A percentile compares a stretch with the other conserved stretches of the same genome.
phyloP scores from a whole-genome alignment of 2,797 vertebrate species.

The Aphelocoma californica region DNA sequence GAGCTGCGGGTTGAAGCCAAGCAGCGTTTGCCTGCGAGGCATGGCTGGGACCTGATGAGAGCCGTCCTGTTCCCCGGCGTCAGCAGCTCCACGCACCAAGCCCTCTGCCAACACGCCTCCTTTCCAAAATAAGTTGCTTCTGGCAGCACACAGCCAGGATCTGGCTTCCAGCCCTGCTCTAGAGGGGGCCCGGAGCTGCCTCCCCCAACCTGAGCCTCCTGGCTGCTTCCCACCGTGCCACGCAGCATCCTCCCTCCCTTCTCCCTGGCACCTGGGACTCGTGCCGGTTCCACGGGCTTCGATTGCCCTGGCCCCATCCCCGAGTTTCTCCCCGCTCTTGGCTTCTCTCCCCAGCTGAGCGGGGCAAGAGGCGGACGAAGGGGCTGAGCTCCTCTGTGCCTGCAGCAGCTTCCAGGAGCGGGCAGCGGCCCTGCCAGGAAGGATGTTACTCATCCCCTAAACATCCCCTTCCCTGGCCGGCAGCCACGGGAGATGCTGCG shows the following conservation, averaged over 20 bases:
- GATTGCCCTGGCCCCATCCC: not conserved
- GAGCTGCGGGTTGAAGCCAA: not conserved
- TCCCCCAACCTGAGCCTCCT: constrained; percentile 44
- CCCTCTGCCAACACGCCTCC: not conserved
- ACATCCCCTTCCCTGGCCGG: constrained; percentile 4
- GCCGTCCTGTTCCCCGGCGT: not conserved
- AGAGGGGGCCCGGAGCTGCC: not conserved
- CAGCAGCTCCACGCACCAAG: constrained; percentile 14
- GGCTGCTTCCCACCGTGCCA: constrained; percentile 15
- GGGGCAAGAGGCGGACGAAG: not conserved
- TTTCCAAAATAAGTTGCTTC: constrained; percentile 43
- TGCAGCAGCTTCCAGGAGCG: constrained; percentile 4
- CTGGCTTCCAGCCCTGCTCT: constrained; percentile 2
- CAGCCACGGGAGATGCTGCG: not conserved
- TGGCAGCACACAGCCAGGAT: not conserved
- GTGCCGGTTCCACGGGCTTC: not conserved
- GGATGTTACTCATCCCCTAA: constrained; percentile 57
- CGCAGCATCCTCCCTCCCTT: not conserved
- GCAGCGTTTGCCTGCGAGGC: not conserved
- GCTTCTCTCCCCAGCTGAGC: not conserved
- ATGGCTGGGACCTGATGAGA: not conserved
- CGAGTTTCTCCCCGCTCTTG: not conserved
- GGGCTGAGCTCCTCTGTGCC: not conserved
- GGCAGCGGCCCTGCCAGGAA: constrained; percentile 40
- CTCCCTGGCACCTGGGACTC: not conserved